Base-by-base conservation (phyloP, 2,113 vertebrate genomes). In the Rhegmatorhina hoffmannsi region DNA sequence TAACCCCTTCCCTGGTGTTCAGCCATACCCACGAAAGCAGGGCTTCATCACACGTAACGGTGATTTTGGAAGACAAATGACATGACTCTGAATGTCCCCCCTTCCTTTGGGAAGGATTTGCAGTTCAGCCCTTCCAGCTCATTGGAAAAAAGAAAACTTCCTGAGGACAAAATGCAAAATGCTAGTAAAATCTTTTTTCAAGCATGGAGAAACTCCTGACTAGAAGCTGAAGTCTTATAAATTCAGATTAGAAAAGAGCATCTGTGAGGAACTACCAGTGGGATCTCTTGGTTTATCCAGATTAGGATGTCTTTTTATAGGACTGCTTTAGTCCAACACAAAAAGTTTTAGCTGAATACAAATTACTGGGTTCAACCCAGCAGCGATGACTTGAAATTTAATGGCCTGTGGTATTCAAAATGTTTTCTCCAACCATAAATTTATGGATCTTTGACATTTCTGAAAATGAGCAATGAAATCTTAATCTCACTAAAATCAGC, bases 21-120 rank as follows among this genome's bases (percentile, higher is more conserved):
- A 31, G 21, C 44, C n/a, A 28, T 72, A 18, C 12, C 17, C 64
- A 40, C 38, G 46, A 59, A 33, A 47, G 44, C 34, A 59, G 17
- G n/a, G 10, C n/a, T 77, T 11, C 0, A 0, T 56, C 44, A 17
- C 2, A 4, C 13, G 0, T 31, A n/a, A n/a, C 4, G 5, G 21
- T 29, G 6, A 10, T 47, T 62, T 49, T 21, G 36, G 33, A 56
- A 58, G 19, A 26, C 24, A 31, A 76, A 69, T 25, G 5, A 43
- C 33, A 38, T 82, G 23, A 11, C 62, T 68, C 10, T 7, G 7
- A 50, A 50, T 7, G 11, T 44, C 28, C 36, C 29, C 20, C n/a
- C 9, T 74, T 47, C 6, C 12, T 89, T 62, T 58, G 26, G 21
- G 17, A 25, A 1, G 2, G 81, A 38, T 36, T 92, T 90, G 56